These are phyloP conservation scores for Falcunculus frontatus DNA, from an alignment of 2,113 vertebrate species.

Conservation along the genomic window DNA sequence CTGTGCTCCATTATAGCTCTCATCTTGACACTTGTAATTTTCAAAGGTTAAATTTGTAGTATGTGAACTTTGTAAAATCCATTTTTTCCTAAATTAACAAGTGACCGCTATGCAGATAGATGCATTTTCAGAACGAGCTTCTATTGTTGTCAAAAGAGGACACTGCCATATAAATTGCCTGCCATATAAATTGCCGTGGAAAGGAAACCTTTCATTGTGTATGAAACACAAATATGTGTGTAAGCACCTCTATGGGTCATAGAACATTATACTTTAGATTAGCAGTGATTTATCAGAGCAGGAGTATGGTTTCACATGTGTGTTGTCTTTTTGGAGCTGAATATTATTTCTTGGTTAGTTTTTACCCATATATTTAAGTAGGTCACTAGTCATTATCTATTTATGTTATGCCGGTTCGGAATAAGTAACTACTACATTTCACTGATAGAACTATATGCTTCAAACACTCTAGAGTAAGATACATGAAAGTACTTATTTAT, in stretches of 20 bases:
- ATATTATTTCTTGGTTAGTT: not conserved
- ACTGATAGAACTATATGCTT: not conserved
- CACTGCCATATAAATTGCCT: not conserved
- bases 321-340: not conserved
- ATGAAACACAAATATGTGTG: not conserved
- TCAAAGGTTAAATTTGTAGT: not conserved
- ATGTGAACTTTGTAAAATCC: not conserved
- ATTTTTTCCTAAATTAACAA: not conserved
- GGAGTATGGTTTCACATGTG: not conserved
- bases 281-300: not conserved
- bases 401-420: not conserved
- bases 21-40: not conserved
- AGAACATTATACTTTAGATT: not conserved
- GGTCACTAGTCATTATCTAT: conserved; percentile 8
- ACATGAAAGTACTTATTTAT: not conserved
- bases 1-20: not conserved
- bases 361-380: conserved; percentile 9
- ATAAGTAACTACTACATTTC: not conserved
- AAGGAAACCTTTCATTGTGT: not conserved
- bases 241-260: not conserved
- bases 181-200: not conserved
- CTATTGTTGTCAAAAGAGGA: not conserved
- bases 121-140: not conserved
- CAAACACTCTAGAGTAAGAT: not conserved
- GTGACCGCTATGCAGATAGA: not conserved